Evolutionary conservation across 1,140 invertebrate genomes (phyloP), one percentile per base, ranked within the genome.

Genomic region (Eueides isabella): DNA sequence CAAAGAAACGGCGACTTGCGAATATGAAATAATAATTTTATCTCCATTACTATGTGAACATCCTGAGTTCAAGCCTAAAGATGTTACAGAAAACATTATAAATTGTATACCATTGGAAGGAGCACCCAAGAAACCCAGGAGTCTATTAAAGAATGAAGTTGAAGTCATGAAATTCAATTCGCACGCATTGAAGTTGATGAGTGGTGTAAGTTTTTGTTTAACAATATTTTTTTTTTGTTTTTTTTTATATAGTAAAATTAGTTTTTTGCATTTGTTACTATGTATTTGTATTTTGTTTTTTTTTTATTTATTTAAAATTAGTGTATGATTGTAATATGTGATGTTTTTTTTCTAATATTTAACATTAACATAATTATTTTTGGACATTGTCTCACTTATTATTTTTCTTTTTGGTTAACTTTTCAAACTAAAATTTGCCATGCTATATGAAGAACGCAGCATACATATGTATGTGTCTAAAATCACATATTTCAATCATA

Each of bases 1-100:
- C 35, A 98, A 99, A 86, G 98, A 99, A 93, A 97, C 96, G 0
- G 97, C 97, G 0, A 98, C 97, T 0, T 99, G 99, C 87, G 97
- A 98, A 93, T 99, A 99, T 91, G 98, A 98, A 93, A 96, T 97
- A 11, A 95, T 98, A 30, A 96, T 98, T 11, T 93, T 99, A 6
- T 97, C 98, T 2, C 96, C 97, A 2, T 88, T 96, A 12, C 93
- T 99, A 0, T 99, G 98, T 87, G 91, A 93, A 66, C 98, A 99
- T 95, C 98, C 98, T 1, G 95, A 96, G 79, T 99, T 98, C 83
- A 98, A 96, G 85, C 96, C 97, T 0, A 96, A 97, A 84, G 96
- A 97, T 79, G 95, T 96, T 5, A 96, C 95, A 12, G 97, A 98
- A 82, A 96, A 97, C 87, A 93, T 96, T 66, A 98, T 99, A 38